Evolutionary conservation across 2,113 vertebrate species (phyloP), one percentile per base, ranked within the genome.

Genomic region (Delphinapterus leucas): DNA sequence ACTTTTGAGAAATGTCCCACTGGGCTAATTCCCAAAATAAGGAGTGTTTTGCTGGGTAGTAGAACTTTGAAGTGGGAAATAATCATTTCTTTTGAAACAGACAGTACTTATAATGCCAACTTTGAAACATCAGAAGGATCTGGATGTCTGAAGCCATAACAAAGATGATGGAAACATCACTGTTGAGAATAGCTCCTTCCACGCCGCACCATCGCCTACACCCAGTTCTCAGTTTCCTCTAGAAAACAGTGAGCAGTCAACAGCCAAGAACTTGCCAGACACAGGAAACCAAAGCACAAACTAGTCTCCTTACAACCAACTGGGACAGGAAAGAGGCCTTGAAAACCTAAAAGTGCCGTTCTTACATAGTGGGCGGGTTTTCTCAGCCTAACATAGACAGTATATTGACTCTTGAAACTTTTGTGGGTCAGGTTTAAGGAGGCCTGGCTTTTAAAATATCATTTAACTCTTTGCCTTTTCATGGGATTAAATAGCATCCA

Each of bases 361-460:
- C 13, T 71, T 47, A 47, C 67, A 12, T 5, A 28, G 44, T 3
- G 33, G 6, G 12, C 26, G 14, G 49, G 11, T 68, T 44, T 77
- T 58, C 33, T 60, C 33, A 14, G 44, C 31, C 31, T 41, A 12
- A 6, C 8, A 1, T 12, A 41, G 55, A 60, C 47, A 31, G 20
- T 44, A 12, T 33, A 3, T 28, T 36, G 49, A 80, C 79, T 83
- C 85, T 21, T 58, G 28, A 94, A 84, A 82, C 67, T 49, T 85
- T 25, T 17, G 18, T 67, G 25, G 18, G 58, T 36, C 49, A n/a
- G 6, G 31, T 47, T 81, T 38, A 31, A 90, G 21, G 49, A 33
- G 12, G 6, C 55, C 49, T 79, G 25, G 28, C 47, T 93, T 94
- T 93, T 55, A 31, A 82, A 94, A 44, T 28, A 82, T 17, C 6